A percentile compares a stretch with the other conserved stretches of the same genome.
These are phyloP conservation scores for Invenusta paracnida DNA, from an alignment of 2,888 invertebrate genomes.

Conservation along the genomic window DNA sequence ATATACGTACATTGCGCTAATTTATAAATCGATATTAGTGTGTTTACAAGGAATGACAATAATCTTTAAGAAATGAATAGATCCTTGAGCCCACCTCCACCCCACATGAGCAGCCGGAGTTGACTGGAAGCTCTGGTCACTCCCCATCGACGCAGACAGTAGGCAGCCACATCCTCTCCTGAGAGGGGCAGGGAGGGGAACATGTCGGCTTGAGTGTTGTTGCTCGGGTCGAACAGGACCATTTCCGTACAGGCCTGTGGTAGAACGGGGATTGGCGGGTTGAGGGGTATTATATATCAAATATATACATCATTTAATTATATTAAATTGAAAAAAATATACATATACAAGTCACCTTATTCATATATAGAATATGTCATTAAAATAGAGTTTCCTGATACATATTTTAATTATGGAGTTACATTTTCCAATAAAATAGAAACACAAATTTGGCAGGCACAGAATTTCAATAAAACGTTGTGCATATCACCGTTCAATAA, in stretches of 20 bases:
- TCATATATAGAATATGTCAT: no score
- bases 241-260: slow-evolving; percentile 57
- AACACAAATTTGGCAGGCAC: no score
- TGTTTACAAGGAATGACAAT: neutral
- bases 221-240: slow-evolving; percentile 51
- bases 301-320: no score
- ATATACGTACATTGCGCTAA: neutral
- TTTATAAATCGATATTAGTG: neutral
- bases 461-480: no score
- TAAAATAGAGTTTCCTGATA: no score
- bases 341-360: no score
- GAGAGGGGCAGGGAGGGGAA: slow-evolving; percentile 56
- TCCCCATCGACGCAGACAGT: slow-evolving; percentile 54
- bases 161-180: slow-evolving; percentile 49
- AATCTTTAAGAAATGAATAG: neutral
- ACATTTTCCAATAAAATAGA: no score
- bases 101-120: slow-evolving; percentile 52
- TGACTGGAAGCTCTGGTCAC: slow-evolving; percentile 52
- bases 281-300: neutral
- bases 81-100: slow-evolving; percentile 51
- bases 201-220: slow-evolving; percentile 54
- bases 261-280: neutral
- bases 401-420: no score
- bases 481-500: no score
- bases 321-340: no score